Evolutionary conservation across 2,113 vertebrate species (phyloP), one percentile per base, ranked within the genome.

Genomic region (Callaeas wilsoni): DNA sequence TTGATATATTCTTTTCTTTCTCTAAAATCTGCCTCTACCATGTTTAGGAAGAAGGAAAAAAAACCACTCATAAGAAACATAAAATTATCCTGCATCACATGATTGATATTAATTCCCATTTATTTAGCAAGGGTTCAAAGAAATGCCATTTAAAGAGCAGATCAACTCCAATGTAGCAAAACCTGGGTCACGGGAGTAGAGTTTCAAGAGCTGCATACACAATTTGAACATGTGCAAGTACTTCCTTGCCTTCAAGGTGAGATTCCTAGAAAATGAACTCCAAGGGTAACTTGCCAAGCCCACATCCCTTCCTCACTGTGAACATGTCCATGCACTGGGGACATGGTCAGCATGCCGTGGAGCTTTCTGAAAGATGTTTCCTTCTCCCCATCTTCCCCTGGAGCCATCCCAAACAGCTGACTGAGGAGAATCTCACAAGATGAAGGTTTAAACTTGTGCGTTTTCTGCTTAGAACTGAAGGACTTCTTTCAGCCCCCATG

Each of bases 121-220:
- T 80, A 74, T 32, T 85, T 77, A 89, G 67, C 16, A 50, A 81
- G 67, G 35, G 68, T 86, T 90, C 88, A 95, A 94, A 97, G 39
- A 94, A 95, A 94, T 71, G 44, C 25, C 23, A 50, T 76, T 89
- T 85, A 79, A 84, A 93, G 49, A 74, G 76, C 60, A 95, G 95
- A 84, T 67, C 37, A 55, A 82, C 59, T 83, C 73, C 33, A 96
- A 15, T 19, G 39, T 33, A 93, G 91, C 55, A 69, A 89, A 89
- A 94, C 56, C 62, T 67, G 84, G 89, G 77, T 93, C 64, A 92
- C 26, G 26, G 91, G 84, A 86, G 33, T 12, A 76, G 80, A 81
- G 49, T 56, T 90, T 74, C 79, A 81, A 82, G 79, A 92, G 63
- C 87, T 82, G 68, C 71, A 79, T 46, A 52, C 9, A 56, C 16